Evolutionary conservation across 2,113 vertebrate species (phyloP).

Genomic region (Speoplatyrhinus poulsoni): DNA sequence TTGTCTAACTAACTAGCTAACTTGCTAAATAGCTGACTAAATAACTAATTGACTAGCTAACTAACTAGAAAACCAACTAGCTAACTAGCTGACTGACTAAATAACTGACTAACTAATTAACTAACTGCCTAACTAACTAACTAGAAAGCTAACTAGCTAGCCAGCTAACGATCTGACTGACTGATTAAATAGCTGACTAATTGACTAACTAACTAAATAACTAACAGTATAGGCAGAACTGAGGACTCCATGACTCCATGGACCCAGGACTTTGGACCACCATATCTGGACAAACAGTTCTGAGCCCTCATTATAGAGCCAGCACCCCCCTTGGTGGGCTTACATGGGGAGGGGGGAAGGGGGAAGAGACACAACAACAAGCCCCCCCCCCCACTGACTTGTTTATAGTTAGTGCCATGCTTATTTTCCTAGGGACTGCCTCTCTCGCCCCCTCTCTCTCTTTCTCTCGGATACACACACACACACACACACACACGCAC

Average conservation of each 20-base stretch:
- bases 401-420: constrained; percentile 57
- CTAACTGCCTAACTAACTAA: not conserved
- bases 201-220: not conserved
- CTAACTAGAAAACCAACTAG: too few species aligned
- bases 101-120: too few species aligned
- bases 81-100: too few species aligned
- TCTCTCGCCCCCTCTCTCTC: not conserved
- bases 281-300: constrained; percentile 89
- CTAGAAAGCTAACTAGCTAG: not conserved
- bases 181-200: not conserved
- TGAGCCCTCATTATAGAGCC: constrained; percentile 82
- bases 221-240: not conserved
- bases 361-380: constrained; percentile 65
- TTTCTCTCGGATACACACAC: not conserved
- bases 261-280: constrained; percentile 71
- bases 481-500: not conserved
- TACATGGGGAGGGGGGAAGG: constrained; percentile 62
- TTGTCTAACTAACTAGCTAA: too few species aligned
- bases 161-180: not conserved
- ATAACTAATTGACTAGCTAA: too few species aligned
- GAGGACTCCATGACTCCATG: constrained; percentile 64
- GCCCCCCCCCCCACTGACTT: constrained; percentile 45
- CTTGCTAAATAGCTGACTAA: too few species aligned
- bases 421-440: constrained; percentile 51
- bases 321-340: constrained; percentile 70